Base-by-base conservation (phyloP, 2,888 invertebrate genomes). In the Agrilus cyanescens region DNA sequence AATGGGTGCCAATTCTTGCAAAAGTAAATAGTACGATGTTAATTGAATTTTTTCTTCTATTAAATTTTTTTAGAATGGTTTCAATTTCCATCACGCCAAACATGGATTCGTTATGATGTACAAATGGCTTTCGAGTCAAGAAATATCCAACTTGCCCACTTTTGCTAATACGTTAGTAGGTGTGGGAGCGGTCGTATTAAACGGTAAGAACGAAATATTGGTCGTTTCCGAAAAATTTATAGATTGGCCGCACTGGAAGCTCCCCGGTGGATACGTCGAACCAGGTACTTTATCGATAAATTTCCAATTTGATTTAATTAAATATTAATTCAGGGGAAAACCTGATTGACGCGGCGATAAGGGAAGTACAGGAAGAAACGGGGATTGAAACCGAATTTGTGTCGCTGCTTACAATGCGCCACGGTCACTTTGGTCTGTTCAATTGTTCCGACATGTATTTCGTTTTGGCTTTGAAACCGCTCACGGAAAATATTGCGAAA, bases 361-460 rank as follows among this genome's bases (percentile, higher is more conserved):
- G 95, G 50, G 95, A 95, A 70, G 85, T 94, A 0, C 69, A 75
- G 41, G 95, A 95, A 70, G 95, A 95, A 70, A 95, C 95, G 1
- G 86, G 87, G 38, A 75, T 95, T 41, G 67, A 76, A 50, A 73
- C 85, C 1, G 72, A 77, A 54, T 94, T 89, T 63, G 73, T 79
- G 44, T 82, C 83, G 13, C 67, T 94, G 46, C 65, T 93, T 2
- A 76, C 81, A 36, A 72, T 90, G 37, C 73, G 91, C 48, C 94
- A 94, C 58, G 73, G 78, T 14, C 88, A 89, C 60, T 69, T 74
- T 29, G 78, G 78, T 42, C 76, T 76, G 60, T 90, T 85, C 63
- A 81, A 75, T 1, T 89, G 89, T 63, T 89, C 90, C 0, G 94
- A 94, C 62, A 76, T 93, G 43, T 94, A 94, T 65, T 71, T 85